phyloP scores from a whole-genome alignment of 2,797 vertebrate genomes.

The Pipistrellus pygmaeus region DNA sequence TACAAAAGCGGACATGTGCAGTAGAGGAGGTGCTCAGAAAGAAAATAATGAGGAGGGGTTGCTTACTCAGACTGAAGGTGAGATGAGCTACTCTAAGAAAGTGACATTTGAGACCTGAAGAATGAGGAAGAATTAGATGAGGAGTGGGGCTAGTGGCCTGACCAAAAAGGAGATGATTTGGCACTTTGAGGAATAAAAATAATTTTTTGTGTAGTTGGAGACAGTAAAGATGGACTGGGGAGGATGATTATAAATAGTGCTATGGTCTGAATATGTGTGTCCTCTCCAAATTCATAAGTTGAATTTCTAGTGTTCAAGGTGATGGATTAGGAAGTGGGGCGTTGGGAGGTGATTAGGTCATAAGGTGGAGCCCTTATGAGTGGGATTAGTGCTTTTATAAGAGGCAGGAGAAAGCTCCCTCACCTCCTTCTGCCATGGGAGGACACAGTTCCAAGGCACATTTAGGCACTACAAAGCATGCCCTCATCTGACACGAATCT shows the following conservation, averaged over 20 bases:
- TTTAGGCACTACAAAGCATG: background rate
- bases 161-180: background rate
- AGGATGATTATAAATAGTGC: background rate
- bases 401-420: background rate
- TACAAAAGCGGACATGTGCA: background rate
- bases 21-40: background rate
- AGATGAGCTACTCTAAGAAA: background rate
- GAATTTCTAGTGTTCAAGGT: background rate
- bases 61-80: background rate
- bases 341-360: background rate
- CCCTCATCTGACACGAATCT: background rate
- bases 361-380: background rate
- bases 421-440: background rate
- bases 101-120: background rate
- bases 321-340: background rate
- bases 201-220: conserved; percentile 15
- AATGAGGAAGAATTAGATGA: background rate
- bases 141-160: background rate
- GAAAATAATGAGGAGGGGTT: background rate
- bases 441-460: background rate
- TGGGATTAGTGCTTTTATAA: background rate
- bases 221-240: background rate
- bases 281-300: background rate
- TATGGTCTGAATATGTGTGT: background rate
- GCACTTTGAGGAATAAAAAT: conserved; percentile 27